Evolutionary conservation across 1,140 invertebrate species (phyloP), one percentile per base, ranked within the genome.

Genomic region (Tetraneura akinire): DNA sequence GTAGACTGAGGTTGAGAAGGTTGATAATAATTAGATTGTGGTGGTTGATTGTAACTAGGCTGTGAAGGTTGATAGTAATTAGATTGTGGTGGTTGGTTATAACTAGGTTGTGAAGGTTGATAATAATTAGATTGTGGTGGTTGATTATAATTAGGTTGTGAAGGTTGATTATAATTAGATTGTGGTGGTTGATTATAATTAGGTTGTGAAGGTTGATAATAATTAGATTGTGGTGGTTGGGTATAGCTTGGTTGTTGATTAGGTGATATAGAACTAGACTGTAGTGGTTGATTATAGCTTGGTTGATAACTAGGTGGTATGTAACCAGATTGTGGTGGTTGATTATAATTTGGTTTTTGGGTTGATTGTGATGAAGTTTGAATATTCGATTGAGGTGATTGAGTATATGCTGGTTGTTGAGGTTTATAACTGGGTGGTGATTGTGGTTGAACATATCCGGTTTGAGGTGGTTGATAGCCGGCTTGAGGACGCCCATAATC

Each of bases 231-330:
- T n/a, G n/a, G n/a, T n/a, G n/a, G n/a, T n/a, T n/a, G n/a, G n/a
- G n/a, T n/a, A n/a, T 66, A 66, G 83, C 83, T 83, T 74, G 83
- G 84, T 70, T 83, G 83, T 68, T 68, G 64, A 45, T 8, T 45
- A 64, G 55, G 80, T 82, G 49, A 60, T 80, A 49, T 64, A 42
- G 68, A 68, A 49, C 14, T 9, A 10, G 80, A 68, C 53, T 73
- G 81, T 82, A 80, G 74, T 62, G 64, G 62, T 57, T 64, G 81
- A 74, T 53, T 66, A 53, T 71, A 82, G 18, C 16, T 81, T 64
- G 70, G 51, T 55, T 68, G 80, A 68, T 82, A 18, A 21, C 18
- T 1, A 1, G 62, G 37, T 14, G 26, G 32, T 49, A 18, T 3
- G 6, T 74, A 74, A 23, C 29, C 32, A 37, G 51, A 45, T 80